These are phyloP conservation scores for Euzophera pinguis DNA, from an alignment of 2,888 invertebrate species.

Conservation along the genomic window DNA sequence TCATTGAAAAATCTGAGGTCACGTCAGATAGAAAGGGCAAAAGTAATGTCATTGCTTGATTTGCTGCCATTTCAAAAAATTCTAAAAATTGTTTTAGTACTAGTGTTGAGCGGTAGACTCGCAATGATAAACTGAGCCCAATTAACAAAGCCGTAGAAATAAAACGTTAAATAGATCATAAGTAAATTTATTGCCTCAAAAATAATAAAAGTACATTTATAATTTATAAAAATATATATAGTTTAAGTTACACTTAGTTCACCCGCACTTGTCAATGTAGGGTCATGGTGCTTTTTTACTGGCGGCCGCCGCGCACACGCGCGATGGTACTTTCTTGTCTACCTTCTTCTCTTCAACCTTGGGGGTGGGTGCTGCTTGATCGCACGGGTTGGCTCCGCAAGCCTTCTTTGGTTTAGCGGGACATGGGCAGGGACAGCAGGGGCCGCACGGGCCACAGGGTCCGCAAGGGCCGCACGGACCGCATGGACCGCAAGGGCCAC, in stretches of 20 bases:
- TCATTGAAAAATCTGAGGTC: no score
- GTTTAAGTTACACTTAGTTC: neutral
- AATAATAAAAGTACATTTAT: neutral
- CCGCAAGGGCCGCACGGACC: conserved; percentile 35
- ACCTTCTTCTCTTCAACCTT: conserved; percentile 32
- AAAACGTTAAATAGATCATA: neutral
- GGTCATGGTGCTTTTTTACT: conserved; percentile 22
- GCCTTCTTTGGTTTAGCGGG: conserved; percentile 30
- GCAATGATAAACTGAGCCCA: neutral
- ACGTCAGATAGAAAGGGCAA: no score
- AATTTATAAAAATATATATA: conserved; percentile 3
- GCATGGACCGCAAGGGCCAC: conserved; percentile 33
- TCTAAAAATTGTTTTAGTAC: no score
- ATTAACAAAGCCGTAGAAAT: neutral
- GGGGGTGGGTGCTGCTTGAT: conserved; percentile 14
- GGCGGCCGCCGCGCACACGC: conserved; percentile 24
- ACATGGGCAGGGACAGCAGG: conserved; percentile 27
- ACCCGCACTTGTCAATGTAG: neutral
- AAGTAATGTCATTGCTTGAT: no score
- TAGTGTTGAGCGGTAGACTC: no score
- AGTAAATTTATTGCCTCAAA: conserved; percentile 9
- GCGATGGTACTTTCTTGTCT: conserved; percentile 28
- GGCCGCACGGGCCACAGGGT: conserved; percentile 33
- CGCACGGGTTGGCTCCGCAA: conserved; percentile 29
- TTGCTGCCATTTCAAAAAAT: no score